These are phyloP conservation scores for Lamproptera curius DNA, from an alignment of 2,888 invertebrate genomes.

Conservation along the genomic window DNA sequence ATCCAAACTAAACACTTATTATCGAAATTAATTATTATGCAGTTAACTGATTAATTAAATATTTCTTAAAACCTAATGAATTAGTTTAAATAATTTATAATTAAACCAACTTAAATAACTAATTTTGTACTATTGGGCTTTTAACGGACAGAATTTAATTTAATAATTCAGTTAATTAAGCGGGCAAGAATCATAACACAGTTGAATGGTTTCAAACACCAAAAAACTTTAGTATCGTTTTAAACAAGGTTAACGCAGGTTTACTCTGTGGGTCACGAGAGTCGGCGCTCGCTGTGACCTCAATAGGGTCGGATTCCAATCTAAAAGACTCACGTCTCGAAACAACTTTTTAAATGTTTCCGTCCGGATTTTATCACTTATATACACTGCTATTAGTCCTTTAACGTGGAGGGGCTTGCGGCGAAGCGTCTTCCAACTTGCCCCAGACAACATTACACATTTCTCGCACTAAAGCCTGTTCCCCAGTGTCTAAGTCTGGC, in stretches of 20 bases:
- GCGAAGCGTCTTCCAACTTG: conserved; percentile 91
- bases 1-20: neutral
- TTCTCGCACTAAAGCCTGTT: conserved; percentile 94
- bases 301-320: conserved; percentile 65
- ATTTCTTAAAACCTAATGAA: no score
- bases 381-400: conserved; percentile 1
- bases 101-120: conserved; percentile 28
- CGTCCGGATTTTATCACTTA: conserved; percentile 12
- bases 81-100: no score
- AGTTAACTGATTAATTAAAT: no score
- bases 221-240: conserved; percentile 41
- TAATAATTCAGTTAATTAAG: conserved; percentile 19
- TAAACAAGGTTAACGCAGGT: conserved; percentile 59
- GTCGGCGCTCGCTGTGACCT: conserved; percentile 56
- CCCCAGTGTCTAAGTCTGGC: conserved; percentile 88
- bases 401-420: conserved; percentile 68
- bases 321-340: conserved; percentile 42
- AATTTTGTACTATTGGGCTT: conserved; percentile 60
- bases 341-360: conserved; percentile 43
- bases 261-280: conserved; percentile 61
- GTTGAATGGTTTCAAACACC: conserved; percentile 5
- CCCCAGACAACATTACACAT: conserved; percentile 98
- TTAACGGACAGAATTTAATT: conserved; percentile 17
- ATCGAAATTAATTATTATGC: neutral
- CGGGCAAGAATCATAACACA: conserved; percentile 26